Conservation (phyloP, 2,797 vertebrate genomes). For the Lates japonicus region DNA sequence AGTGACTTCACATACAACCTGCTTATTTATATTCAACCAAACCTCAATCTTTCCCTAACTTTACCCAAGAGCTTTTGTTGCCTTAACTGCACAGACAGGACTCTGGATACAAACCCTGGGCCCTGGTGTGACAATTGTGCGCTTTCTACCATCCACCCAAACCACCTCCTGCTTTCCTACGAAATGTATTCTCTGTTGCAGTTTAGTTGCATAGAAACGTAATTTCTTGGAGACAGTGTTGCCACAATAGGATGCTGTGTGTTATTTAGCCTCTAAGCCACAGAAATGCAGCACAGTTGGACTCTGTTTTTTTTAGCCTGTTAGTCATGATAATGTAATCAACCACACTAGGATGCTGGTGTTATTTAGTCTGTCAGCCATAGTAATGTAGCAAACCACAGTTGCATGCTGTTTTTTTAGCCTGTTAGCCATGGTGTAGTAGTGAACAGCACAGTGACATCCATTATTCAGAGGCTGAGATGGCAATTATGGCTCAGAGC, state of each 20-base stretch:
- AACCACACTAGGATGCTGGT: background rate
- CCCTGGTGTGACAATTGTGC: no score
- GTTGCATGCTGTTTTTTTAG: constrained; percentile 86
- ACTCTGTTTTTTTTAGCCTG: constrained; percentile 84
- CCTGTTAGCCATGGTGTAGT: constrained; percentile 93
- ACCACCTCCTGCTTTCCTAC: no score
- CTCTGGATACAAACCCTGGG: no score
- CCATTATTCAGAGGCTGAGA: constrained; percentile 99
- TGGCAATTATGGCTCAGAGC: constrained; percentile 99
- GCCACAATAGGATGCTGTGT: background rate
- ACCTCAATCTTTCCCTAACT: background rate
- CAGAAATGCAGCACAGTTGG: background rate
- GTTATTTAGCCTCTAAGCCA: background rate
- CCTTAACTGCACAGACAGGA: no score
- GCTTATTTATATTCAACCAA: background rate
- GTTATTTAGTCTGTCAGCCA: constrained; percentile 86
- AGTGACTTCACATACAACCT: background rate
- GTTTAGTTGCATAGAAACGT: background rate
- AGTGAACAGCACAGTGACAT: constrained; percentile 95
- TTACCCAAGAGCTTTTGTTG: no score
- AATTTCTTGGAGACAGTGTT: background rate
- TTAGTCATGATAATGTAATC: constrained; percentile 85
- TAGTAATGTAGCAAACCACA: constrained; percentile 92
- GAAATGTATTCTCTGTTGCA: background rate
- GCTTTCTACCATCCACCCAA: no score